phyloP scores from a whole-genome alignment of 2,113 vertebrate genomes.

The Brevimyrus niger region DNA sequence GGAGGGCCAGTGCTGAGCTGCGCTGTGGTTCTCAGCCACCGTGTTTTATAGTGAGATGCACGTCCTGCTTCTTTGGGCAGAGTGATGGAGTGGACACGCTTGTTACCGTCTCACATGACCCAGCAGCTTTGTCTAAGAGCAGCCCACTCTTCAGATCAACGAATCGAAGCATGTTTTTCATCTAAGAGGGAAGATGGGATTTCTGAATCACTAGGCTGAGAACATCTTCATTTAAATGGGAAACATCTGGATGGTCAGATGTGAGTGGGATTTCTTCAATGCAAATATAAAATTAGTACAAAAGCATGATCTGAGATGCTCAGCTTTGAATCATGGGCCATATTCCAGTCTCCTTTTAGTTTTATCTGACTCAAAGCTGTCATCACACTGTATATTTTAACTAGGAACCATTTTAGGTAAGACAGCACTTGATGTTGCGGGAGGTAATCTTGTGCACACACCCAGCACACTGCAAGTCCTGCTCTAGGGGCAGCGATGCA shows the following conservation, averaged over 20 bases:
- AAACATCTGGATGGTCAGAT: background rate
- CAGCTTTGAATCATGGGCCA: background rate
- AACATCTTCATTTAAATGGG: slow-evolving; percentile 19
- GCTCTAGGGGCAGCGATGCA: background rate
- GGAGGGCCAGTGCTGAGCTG: background rate
- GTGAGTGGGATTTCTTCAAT: background rate
- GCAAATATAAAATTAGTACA: background rate
- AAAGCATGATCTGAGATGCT: background rate
- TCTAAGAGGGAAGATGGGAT: slow-evolving; percentile 20
- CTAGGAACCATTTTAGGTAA: background rate
- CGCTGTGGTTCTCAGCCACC: background rate
- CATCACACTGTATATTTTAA: background rate
- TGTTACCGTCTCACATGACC: background rate
- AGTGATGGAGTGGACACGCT: background rate
- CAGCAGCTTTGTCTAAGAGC: background rate
- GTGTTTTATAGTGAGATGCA: background rate
- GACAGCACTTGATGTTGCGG: background rate
- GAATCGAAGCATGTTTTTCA: slow-evolving; percentile 12
- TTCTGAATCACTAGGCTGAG: slow-evolving; percentile 26
- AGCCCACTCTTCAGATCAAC: slow-evolving; percentile 11
- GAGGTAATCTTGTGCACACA: background rate
- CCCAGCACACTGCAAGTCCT: background rate
- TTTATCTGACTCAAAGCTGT: background rate
- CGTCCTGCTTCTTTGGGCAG: background rate
- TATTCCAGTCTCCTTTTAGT: background rate